These are phyloP conservation scores for Pteromalus puparum DNA, from an alignment of 1,140 invertebrate species.

Conservation along the genomic window DNA sequence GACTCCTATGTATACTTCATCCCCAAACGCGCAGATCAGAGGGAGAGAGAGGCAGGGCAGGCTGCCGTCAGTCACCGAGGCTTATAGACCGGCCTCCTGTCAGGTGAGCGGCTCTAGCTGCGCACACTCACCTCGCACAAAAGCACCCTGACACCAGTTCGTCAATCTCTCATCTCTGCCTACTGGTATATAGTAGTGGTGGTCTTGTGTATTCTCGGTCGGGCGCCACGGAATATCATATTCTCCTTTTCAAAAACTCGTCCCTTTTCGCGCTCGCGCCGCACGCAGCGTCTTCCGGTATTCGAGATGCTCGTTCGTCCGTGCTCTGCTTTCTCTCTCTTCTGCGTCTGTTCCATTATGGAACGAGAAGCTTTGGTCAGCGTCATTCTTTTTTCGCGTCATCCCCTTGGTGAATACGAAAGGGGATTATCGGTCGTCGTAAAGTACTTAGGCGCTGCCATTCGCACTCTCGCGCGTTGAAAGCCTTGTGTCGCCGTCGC, in stretches of 20 bases:
- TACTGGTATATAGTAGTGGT: constrained; percentile 26
- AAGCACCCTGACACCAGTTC: constrained; percentile 12
- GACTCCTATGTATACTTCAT: background rate
- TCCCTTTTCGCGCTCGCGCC: background rate
- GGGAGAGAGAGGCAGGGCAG: background rate
- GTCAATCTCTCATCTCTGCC: background rate
- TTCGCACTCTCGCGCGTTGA: background rate
- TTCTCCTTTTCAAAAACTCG: background rate
- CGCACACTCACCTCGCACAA: constrained; percentile 4
- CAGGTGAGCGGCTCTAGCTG: constrained; percentile 29
- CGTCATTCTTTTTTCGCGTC: background rate
- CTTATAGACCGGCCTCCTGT: constrained; percentile 22
- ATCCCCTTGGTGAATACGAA: background rate
- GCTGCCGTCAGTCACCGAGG: constrained; percentile 7
- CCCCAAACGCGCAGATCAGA: background rate
- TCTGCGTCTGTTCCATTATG: background rate
- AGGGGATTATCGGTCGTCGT: constrained; percentile 52
- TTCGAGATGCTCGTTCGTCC: background rate
- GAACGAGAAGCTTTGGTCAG: background rate
- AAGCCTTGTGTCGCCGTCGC: constrained; percentile 18
- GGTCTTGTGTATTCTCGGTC: background rate
- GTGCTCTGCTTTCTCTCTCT: background rate
- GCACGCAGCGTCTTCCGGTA: background rate
- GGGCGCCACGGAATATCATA: constrained; percentile 37
- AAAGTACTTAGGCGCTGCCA: constrained; percentile 37